Evolutionary conservation across 2,113 vertebrate species (phyloP), one percentile per base, ranked within the genome.

Genomic region (Gambusia affinis): DNA sequence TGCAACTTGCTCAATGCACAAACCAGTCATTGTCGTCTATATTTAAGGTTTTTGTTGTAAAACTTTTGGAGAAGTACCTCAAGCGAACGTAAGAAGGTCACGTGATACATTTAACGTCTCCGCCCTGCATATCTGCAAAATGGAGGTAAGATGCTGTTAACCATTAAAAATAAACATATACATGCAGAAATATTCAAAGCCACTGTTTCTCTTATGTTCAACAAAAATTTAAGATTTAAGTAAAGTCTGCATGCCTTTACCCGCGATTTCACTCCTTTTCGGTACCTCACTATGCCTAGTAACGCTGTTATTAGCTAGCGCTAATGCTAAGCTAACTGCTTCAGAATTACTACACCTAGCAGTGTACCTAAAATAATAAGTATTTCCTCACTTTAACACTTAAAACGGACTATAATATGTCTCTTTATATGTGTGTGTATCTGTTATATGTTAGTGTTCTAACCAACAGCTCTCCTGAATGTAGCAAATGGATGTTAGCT

Each of bases 61-160:
- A 47, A 47, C 44, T 5, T 47, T 47, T 17, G 5, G 14, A 47
- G 10, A n/a, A 42, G 17, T 12, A 11, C 17, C 19, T 28, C 30
- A 4, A 1, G 0, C 42, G 19, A 22, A 2, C 24, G 29, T 3
- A 12, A 24, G 30, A 4, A 15, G 0, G 24, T 91, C 91, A 91
- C 89, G 70, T 91, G 89, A 90, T 24, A 42, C 1, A 7, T 8
- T n/a, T 31, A 27, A 11, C 37, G 0, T 42, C 72, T 31, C 54
- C 63, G 63, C 22, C 22, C 70, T 28, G 47, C 64, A 71, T 63
- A 64, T 70, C 87, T 72, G 80, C 84, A 86, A 93, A 93, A 93
- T 93, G 92, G 92, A 92, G 92, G 92, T 93, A 75, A 91, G 87
- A 7, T 42, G 29, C 12, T 27, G 28, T 0, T 8, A 70, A 76